Conservation (phyloP, 2,888 invertebrate species). For the Electrophaes corylata region DNA sequence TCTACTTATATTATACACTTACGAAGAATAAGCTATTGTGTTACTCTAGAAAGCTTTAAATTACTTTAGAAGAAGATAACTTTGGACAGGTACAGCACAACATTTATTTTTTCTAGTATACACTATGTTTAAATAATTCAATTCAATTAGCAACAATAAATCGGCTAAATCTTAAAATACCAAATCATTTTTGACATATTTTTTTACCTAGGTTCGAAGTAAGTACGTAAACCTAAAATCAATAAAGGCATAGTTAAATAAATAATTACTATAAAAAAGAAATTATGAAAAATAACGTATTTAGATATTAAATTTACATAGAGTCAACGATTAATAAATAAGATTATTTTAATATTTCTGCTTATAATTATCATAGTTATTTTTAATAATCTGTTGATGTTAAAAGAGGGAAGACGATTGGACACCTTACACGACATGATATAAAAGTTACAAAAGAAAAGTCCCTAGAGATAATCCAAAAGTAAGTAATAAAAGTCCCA, state of each 20-base stretch:
- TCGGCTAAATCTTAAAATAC: too few relatives aligned
- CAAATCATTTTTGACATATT: too few relatives aligned
- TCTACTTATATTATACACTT: not conserved
- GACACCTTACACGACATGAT: not conserved
- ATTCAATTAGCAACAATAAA: too few relatives aligned
- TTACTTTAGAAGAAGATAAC: not conserved
- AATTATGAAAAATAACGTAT: too few relatives aligned
- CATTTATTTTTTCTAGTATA: not conserved
- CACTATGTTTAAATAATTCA: too few relatives aligned
- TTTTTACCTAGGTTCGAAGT: too few relatives aligned
- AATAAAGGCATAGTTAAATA: too few relatives aligned
- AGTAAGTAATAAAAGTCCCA: not conserved
- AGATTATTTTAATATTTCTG: not conserved
- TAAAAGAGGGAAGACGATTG: not conserved
- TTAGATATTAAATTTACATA: not conserved
- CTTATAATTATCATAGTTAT: not conserved
- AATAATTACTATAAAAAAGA: not conserved
- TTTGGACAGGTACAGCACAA: conserved; percentile 3
- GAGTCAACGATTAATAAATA: not conserved
- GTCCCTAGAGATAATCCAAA: not conserved
- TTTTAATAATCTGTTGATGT: not conserved
- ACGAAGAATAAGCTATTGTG: not conserved
- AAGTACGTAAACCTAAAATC: too few relatives aligned
- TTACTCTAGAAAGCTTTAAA: conserved; percentile 1
- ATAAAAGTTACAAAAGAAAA: not conserved